These are phyloP conservation scores for Gymnopithys bicolor DNA, from an alignment of 2,797 vertebrate species.

Conservation along the genomic window DNA sequence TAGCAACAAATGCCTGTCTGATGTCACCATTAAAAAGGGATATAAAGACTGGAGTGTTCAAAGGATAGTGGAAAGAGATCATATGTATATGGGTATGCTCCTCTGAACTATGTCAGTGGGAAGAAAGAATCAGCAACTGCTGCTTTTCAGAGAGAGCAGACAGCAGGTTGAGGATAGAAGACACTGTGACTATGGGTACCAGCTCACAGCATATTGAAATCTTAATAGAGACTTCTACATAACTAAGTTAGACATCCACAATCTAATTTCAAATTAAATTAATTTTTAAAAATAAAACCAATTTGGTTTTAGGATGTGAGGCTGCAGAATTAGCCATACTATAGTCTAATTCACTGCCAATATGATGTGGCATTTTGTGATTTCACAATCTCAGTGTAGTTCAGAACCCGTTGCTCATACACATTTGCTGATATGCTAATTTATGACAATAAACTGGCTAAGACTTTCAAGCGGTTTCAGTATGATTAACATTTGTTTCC, in stretches of 20 bases:
- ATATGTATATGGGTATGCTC: not conserved
- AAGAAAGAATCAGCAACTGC: not conserved
- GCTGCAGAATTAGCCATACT: not conserved
- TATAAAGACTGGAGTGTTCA: not conserved
- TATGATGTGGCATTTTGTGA: not conserved
- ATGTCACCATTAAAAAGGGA: not conserved
- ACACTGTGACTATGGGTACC: not conserved
- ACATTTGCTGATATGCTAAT: not conserved
- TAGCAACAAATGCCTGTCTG: not conserved
- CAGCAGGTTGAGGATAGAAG: not conserved
- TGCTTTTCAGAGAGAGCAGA: not conserved
- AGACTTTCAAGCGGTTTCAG: not conserved
- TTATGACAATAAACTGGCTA: not conserved
- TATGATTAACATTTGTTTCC: not conserved
- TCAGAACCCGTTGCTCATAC: not conserved
- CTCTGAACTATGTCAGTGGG: not conserved
- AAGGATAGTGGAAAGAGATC: not conserved
- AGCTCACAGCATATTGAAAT: not conserved
- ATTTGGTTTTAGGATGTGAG: not conserved
- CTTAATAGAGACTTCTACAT: not conserved
- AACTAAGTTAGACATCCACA: not conserved
- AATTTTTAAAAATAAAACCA: not conserved
- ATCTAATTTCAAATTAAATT: not conserved
- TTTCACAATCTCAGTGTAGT: not conserved
- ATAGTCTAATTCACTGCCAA: not conserved